Conservation (phyloP, 2,888 invertebrate species). For the Thumatha senex region DNA sequence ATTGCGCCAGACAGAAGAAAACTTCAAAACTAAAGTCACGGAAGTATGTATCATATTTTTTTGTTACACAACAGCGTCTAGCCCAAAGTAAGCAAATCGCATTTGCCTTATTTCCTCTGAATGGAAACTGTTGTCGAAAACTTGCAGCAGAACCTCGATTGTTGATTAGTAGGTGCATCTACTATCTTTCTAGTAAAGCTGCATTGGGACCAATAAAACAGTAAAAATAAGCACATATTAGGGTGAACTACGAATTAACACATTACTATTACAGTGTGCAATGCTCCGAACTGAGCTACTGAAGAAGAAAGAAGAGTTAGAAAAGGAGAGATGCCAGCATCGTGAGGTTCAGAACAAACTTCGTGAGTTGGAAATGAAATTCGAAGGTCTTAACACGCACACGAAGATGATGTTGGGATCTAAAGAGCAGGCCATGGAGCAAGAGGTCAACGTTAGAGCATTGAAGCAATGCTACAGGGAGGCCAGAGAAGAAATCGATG, state of each 20-base stretch:
- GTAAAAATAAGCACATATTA: too few species aligned
- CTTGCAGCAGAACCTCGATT: too few species aligned
- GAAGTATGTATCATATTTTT: constrained; percentile 73
- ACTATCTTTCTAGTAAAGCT: too few species aligned
- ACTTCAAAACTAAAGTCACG: constrained; percentile 86
- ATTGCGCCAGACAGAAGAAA: constrained; percentile 85
- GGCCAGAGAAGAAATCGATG: constrained; percentile 83
- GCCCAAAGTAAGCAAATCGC: too few species aligned
- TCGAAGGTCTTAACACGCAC: constrained; percentile 60
- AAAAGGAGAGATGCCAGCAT: constrained; percentile 83
- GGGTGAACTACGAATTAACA: too few species aligned
- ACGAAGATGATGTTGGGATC: constrained; percentile 75
- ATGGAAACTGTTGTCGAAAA: too few species aligned
- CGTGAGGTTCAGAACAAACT: constrained; percentile 75
- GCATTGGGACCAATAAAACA: too few species aligned
- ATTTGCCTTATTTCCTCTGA: too few species aligned
- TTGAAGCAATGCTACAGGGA: constrained; percentile 84
- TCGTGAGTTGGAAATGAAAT: constrained; percentile 70
- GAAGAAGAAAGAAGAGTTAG: constrained; percentile 80
- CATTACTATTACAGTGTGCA: constrained; percentile 55
- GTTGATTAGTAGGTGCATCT: too few species aligned
- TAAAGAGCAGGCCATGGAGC: constrained; percentile 85
- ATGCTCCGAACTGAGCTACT: constrained; percentile 65
- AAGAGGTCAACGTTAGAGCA: constrained; percentile 75
- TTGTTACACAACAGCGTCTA: too few species aligned